These are phyloP conservation scores for Ispidina picta DNA, from an alignment of 2,797 vertebrate genomes.

Conservation along the genomic window DNA sequence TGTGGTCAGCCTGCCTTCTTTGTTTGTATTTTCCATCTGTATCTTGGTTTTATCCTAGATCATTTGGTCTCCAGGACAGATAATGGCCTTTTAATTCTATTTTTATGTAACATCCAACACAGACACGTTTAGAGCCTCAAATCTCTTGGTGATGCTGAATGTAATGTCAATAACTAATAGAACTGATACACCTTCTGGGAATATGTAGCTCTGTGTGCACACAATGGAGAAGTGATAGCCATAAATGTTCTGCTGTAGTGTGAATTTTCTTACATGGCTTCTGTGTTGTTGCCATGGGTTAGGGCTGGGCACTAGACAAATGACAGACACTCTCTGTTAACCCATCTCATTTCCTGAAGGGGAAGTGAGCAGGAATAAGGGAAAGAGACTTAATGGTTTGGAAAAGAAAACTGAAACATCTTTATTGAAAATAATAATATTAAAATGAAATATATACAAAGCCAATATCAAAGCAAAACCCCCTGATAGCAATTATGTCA, in stretches of 20 bases:
- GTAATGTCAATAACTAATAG: background rate
- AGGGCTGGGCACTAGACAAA: background rate
- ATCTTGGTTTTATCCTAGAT: slow-evolving; percentile 25
- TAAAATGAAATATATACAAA: background rate
- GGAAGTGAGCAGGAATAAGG: background rate
- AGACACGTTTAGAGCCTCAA: background rate
- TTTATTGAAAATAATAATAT: background rate
- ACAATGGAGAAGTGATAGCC: accelerated
- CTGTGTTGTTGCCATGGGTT: background rate
- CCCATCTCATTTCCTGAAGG: background rate
- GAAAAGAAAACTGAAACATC: background rate
- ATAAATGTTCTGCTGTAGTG: background rate
- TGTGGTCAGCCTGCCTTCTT: slow-evolving; percentile 16
- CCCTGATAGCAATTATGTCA: background rate
- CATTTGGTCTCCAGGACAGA: background rate
- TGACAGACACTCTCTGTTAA: background rate
- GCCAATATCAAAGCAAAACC: background rate
- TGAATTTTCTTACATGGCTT: background rate
- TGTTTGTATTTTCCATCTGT: background rate
- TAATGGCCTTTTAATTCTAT: slow-evolving; percentile 1
- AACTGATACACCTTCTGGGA: background rate
- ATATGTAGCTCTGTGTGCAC: background rate
- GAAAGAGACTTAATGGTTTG: background rate
- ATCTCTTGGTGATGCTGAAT: slow-evolving; percentile 2
- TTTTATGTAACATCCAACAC: background rate